Evolutionary conservation across 2,888 invertebrate species (phyloP).

Genomic region (Pteria penguin): DNA sequence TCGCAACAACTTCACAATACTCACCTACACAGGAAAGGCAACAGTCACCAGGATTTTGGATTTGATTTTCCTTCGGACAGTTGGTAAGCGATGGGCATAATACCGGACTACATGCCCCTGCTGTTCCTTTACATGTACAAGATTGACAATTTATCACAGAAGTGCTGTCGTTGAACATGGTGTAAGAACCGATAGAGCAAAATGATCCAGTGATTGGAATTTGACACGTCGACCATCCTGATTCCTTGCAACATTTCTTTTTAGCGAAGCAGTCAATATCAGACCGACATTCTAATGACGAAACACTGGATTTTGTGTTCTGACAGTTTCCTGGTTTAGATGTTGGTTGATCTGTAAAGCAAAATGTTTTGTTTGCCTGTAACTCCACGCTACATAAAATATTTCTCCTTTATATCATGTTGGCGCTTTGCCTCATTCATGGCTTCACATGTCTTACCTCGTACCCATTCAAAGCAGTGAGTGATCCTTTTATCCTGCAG

Average conservation of each 20-base stretch:
- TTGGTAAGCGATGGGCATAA: not conserved
- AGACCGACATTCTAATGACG: not conserved
- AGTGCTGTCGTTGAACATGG: not conserved
- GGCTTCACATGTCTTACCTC: too few relatives aligned
- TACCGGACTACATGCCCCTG: not conserved
- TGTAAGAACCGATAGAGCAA: not conserved
- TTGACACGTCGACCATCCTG: not conserved
- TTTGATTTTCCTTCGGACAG: not conserved
- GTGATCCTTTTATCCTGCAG: too few relatives aligned
- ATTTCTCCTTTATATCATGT: too few relatives aligned
- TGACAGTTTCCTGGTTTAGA: constrained; percentile 8
- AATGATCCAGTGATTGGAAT: not conserved
- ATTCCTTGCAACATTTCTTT: not conserved
- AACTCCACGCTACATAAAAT: too few relatives aligned
- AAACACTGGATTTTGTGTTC: not conserved
- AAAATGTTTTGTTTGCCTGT: too few relatives aligned
- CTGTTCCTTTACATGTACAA: not conserved
- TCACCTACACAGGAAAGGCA: not conserved
- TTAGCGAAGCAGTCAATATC: not conserved
- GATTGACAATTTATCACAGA: not conserved
- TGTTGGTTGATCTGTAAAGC: not conserved
- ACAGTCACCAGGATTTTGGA: not conserved
- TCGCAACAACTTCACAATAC: too few relatives aligned
- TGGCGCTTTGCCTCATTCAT: too few relatives aligned
- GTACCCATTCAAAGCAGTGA: too few relatives aligned